Percentiles rank a stretch among this genome's conserved stretches.
Evolutionary conservation across 2,113 vertebrate species (phyloP).

Genomic region (Apus apus): DNA sequence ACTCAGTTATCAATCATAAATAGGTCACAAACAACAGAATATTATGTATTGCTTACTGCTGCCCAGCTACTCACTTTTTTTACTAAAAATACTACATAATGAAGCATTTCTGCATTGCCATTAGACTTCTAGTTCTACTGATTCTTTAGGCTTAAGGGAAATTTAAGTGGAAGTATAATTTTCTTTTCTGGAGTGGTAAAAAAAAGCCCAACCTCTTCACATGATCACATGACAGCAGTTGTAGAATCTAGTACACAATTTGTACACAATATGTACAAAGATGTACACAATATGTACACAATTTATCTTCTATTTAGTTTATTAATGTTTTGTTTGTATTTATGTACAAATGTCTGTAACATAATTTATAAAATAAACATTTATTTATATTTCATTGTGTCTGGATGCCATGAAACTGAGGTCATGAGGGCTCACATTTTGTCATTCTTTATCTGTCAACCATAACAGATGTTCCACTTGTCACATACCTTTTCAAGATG

Average conservation of each 20-base stretch:
- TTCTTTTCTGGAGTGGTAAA: not conserved
- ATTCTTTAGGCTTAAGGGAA: not conserved
- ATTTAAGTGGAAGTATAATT: not conserved
- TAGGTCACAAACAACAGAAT: not conserved
- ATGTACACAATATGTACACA: not conserved
- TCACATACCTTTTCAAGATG: slow-evolving; percentile 80
- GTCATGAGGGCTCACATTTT: not conserved
- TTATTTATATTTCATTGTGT: not conserved
- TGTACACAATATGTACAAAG: not conserved
- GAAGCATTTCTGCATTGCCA: not conserved
- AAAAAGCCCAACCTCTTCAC: not conserved
- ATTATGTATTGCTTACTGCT: not conserved
- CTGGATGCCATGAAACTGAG: not conserved
- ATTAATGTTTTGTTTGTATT: not conserved
- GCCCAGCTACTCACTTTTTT: not conserved
- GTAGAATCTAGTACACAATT: not conserved
- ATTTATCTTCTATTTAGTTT: not conserved
- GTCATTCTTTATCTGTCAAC: not conserved
- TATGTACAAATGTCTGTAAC: not conserved
- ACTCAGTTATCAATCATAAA: not conserved
- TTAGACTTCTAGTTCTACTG: not conserved
- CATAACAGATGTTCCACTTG: not conserved
- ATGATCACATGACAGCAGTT: not conserved
- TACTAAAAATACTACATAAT: not conserved
- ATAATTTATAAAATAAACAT: not conserved